These are phyloP conservation scores for Pogonophryne albipinna DNA, from an alignment of 2,797 vertebrate genomes.

Conservation along the genomic window DNA sequence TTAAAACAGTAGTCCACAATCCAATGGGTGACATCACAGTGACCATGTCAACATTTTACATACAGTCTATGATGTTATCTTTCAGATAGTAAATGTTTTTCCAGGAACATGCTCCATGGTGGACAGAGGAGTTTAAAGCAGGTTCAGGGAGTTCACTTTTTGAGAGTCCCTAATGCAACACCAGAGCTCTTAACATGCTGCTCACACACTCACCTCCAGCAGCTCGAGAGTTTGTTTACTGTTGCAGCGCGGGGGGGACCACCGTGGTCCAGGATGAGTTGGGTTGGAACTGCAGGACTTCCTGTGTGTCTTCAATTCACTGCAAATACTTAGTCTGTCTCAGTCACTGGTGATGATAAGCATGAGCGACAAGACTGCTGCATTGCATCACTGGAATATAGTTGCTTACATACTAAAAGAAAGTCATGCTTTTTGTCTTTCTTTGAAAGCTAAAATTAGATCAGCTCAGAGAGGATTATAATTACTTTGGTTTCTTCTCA, in stretches of 20 bases:
- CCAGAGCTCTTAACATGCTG: neutral
- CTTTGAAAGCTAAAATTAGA: constrained; percentile 49
- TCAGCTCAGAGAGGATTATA: constrained; percentile 4
- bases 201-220: constrained; percentile 15
- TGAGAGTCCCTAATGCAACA: neutral
- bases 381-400: constrained; percentile 30
- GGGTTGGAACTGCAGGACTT: constrained; percentile 20
- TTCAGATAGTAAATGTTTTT: constrained; percentile 16
- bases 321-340: constrained; percentile 30
- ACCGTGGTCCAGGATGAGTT: constrained; percentile 1
- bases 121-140: constrained; percentile 16
- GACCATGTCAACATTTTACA: no score
- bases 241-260: neutral
- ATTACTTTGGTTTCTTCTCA: constrained; percentile 21
- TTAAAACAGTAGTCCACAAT: no score
- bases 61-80: neutral
- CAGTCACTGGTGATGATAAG: constrained; percentile 27
- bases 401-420: constrained; percentile 39
- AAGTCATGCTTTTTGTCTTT: constrained; percentile 29
- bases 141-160: constrained; percentile 18
- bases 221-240: constrained; percentile 24
- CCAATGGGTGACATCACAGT: no score
- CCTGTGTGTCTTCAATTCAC: neutral
- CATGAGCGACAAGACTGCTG: constrained; percentile 26
- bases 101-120: neutral